Percentiles rank a stretch among this genome's conserved stretches.
Conservation (phyloP, 2,113 vertebrate species). For the Toxostoma redivivum region DNA sequence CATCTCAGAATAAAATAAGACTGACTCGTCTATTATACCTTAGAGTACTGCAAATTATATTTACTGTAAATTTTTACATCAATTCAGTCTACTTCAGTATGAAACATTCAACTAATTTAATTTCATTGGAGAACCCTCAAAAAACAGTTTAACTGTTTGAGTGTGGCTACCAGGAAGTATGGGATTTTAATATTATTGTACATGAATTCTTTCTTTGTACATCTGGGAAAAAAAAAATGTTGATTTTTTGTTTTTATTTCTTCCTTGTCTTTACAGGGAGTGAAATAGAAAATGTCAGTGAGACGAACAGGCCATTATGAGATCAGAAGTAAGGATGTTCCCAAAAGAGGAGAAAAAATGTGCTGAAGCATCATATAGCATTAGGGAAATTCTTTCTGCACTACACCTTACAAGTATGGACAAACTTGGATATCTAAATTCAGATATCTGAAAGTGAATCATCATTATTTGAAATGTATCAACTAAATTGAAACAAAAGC, state of each 20-base stretch:
- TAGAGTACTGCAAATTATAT: not conserved
- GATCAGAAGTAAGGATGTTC: not conserved
- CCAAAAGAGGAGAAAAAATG: not conserved
- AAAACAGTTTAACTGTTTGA: not conserved
- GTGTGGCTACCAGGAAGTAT: not conserved
- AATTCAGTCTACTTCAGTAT: not conserved
- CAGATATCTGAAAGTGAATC: not conserved
- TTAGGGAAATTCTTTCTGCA: not conserved
- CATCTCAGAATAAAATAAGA: not conserved
- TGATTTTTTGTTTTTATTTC: not conserved
- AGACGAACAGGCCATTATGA: not conserved
- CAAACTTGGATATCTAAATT: not conserved
- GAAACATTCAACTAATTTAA: not conserved
- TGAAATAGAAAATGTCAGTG: not conserved
- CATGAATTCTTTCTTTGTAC: not conserved
- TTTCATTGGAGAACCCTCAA: not conserved
- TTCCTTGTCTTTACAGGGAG: not conserved
- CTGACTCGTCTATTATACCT: fast-evolving
- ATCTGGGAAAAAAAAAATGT: not conserved
- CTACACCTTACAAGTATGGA: not conserved
- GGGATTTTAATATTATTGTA: not conserved
- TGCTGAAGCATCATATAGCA: not conserved
- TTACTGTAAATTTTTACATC: not conserved
- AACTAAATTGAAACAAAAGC: not conserved
- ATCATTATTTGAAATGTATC: not conserved